Base-by-base conservation (phyloP, 2,797 vertebrate species). In the Chrysolophus pictus region DNA sequence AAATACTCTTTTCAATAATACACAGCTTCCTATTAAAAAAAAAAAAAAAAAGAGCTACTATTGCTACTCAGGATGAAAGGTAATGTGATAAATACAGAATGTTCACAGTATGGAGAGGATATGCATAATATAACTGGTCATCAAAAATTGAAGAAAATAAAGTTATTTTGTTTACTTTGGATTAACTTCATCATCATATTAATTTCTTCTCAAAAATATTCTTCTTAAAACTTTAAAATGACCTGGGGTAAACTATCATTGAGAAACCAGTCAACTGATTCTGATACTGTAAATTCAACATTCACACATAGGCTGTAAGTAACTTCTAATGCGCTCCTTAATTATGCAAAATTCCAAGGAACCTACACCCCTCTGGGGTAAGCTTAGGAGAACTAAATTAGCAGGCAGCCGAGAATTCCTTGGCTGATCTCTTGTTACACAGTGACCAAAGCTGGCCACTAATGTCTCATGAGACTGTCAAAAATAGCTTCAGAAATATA, bases 401-500 rank as follows among this genome's bases (percentile, higher is more conserved):
- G 24, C 26, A 90, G 35, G 77, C 46, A 88, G 14, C 35, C 81
- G 42, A 90, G 37, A 92, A 94, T 80, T 93, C 69, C 33, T 87
- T 74, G 60, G 44, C 37, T 87, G 77, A 88, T 84, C 33, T 88
- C 70, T 81, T 71, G 8, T 72, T 92, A 89, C 31, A 89, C 33
- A 89, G 2, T 72, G 71, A 89, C 65, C 79, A 86, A 41, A 24
- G 63, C n/a, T 24, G 56, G 56, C 56, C 26, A 89, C 33, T 78
- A 87, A 87, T 37, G 9, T 47, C 87, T 63, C 72, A 60, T 0
- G 49, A 24, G 78, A 92, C 63, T 35, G 21, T 63, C 35, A 72
- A 84, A 94, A 91, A 93, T 72, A 94, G 70, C 33, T 84, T 80
- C 73, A 69, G 65, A 89, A 94, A 78, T 9, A 85, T 44, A 77